These are phyloP conservation scores for Lepus oiostolus DNA, from an alignment of 2,797 vertebrate species.

Conservation along the genomic window DNA sequence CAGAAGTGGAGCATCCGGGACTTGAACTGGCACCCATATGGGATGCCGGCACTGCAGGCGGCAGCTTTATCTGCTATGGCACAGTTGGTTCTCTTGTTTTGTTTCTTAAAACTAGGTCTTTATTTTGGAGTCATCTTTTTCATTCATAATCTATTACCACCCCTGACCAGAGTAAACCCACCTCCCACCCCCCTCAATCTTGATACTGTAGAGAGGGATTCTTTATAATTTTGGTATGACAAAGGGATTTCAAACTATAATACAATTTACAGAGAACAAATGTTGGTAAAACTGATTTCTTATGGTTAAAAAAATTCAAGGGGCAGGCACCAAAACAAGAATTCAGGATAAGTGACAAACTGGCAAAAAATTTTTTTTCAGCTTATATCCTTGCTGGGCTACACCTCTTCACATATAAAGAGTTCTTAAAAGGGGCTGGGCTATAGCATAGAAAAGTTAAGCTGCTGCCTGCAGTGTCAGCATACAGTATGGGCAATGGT, in stretches of 20 bases:
- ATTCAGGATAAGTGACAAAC: background rate
- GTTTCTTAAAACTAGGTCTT: background rate
- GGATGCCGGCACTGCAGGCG: too few relatives aligned
- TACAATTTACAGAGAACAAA: background rate
- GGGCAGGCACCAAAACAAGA: background rate
- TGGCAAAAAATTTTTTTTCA: background rate
- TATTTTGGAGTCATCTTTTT: background rate
- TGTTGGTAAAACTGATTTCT: background rate
- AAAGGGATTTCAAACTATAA: conserved; percentile 27
- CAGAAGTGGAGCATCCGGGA: too few relatives aligned
- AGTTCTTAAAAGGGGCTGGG: too few relatives aligned
- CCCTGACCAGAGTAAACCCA: background rate
- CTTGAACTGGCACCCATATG: too few relatives aligned
- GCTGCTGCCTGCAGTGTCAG: too few relatives aligned
- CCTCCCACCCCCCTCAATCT: background rate
- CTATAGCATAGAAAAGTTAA: too few relatives aligned
- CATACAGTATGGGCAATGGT: too few relatives aligned
- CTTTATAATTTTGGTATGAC: background rate
- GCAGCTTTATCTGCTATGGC: too few relatives aligned
- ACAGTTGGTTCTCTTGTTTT: background rate
- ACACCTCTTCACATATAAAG: background rate
- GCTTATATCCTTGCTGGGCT: background rate
- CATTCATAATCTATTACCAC: background rate
- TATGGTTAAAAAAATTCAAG: background rate
- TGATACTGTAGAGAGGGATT: background rate